Conservation (phyloP, 1,140 invertebrate genomes). For the Mya arenaria region DNA sequence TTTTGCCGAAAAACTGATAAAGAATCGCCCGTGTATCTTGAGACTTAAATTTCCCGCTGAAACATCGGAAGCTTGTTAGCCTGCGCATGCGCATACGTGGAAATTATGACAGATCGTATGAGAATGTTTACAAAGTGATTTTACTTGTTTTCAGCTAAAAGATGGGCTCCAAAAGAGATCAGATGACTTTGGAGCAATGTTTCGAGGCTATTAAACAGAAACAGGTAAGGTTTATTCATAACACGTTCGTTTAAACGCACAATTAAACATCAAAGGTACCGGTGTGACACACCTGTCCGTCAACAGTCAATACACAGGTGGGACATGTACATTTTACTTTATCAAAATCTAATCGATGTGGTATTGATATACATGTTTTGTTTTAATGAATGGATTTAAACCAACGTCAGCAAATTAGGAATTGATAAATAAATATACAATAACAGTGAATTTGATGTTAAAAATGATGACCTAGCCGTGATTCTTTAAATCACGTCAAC, state of each 20-base stretch:
- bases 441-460: no score
- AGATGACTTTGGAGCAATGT: conserved; percentile 46
- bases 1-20: no score
- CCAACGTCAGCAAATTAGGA: no score
- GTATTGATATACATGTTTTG: neutral
- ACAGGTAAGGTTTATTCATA: conserved; percentile 43
- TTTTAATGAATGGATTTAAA: no score
- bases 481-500: no score
- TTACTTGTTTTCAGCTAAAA: conserved; percentile 49
- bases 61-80: no score
- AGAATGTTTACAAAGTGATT: neutral
- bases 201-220: conserved; percentile 40
- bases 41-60: no score
- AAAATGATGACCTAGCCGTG: no score
- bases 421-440: no score
- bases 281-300: conserved; percentile 33
- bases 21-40: no score
- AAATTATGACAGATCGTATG: neutral
- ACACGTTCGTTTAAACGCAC: neutral
- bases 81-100: neutral
- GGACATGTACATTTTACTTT: neutral
- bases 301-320: neutral
- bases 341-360: neutral
- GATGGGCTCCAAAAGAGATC: conserved; percentile 51
- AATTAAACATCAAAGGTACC: neutral